phyloP scores from a whole-genome alignment of 2,797 vertebrate species.

The Sardinella longiceps region DNA sequence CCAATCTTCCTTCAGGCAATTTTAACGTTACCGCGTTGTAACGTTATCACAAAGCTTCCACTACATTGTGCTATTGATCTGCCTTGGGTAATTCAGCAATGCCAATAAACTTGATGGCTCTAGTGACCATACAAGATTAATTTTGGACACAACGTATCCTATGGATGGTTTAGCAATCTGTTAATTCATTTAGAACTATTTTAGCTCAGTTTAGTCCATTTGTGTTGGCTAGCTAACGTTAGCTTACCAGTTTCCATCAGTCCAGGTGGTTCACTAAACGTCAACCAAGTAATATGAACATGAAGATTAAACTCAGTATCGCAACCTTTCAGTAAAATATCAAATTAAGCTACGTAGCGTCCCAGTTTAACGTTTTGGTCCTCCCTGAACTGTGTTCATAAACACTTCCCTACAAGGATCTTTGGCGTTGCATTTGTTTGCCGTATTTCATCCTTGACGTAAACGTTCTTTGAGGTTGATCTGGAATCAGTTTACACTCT shows the following conservation, averaged over 20 bases:
- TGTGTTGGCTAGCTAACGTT: too few species aligned
- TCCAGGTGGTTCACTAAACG: background rate
- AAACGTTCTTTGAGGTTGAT: background rate
- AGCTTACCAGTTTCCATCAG: slow-evolving; percentile 8
- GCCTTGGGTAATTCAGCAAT: too few species aligned
- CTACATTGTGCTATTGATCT: too few species aligned
- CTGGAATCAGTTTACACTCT: background rate
- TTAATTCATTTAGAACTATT: background rate
- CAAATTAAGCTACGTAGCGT: background rate
- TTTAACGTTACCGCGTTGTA: too few species aligned
- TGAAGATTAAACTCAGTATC: background rate
- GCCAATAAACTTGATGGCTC: too few species aligned
- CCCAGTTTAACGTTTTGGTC: background rate
- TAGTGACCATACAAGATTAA: too few species aligned
- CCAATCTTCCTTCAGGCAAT: too few species aligned
- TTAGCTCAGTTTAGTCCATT: too few species aligned
- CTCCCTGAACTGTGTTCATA: too few species aligned
- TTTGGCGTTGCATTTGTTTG: background rate
- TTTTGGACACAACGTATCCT: too few species aligned
- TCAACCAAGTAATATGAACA: background rate
- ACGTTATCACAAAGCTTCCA: too few species aligned
- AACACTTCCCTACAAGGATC: background rate
- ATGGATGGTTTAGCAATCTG: too few species aligned
- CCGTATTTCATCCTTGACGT: background rate
- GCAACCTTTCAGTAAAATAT: background rate